Evolutionary conservation across 2,888 invertebrate species (phyloP), one percentile per base, ranked within the genome.

Genomic region (Apamea sordens): DNA sequence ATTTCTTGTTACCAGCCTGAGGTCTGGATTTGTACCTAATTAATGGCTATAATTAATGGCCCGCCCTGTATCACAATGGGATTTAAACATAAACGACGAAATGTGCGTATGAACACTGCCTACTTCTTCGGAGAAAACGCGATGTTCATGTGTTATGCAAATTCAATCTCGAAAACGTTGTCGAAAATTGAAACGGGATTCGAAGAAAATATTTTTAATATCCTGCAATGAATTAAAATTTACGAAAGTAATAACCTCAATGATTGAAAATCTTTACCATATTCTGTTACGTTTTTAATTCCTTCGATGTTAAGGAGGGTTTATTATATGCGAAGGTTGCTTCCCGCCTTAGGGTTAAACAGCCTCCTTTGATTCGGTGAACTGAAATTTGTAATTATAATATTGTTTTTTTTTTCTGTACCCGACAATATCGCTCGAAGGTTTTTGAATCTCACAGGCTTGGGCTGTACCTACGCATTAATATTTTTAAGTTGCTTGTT

Each of bases 201-300:
- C 32, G 21, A 80, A 75, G 56, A 64, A 81, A n/a, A n/a, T n/a
- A 82, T 68, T 15, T 82, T 76, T 79, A 76, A 87, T 82, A 87
- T 89, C 85, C 88, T 83, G 68, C 73, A 80, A 74, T 70, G 36
- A 78, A 78, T 80, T 76, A 78, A 83, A 68, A 69, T 67, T 73
- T 75, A 73, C 44, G 44, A 8, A 61, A 76, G 53, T 32, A 63
- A 68, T 81, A 47, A 47, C 32, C 47, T 41, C 36, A 61, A 32
- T 65, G 53, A 73, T 61, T 61, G 63, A 59, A 83, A 73, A 32
- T 21, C 18, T 47, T 73, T 56, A 3, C 13, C 24, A 61, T 50
- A 8, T 65, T 69, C 21, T 44, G 61, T 44, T 15, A 63, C 36
- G 63, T 36, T 82, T 85, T 82, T 76, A 64, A 82, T 86, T 82